phyloP scores from a whole-genome alignment of 2,888 invertebrate genomes.

The Latrodectus elegans region DNA sequence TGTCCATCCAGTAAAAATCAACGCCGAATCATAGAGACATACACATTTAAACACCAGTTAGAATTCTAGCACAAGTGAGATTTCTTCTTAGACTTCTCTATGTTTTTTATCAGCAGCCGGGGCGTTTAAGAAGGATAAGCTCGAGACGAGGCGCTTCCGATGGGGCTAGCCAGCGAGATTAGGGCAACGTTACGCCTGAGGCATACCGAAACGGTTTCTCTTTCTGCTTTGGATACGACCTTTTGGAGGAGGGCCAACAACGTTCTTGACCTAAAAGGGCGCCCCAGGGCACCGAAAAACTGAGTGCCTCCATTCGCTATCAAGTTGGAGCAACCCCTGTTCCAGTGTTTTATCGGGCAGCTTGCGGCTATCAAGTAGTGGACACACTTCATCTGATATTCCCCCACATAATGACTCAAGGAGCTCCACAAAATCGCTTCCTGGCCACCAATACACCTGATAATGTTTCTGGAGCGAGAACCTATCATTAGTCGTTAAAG shows the following conservation, averaged over 20 bases:
- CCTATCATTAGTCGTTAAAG: conserved; percentile 35
- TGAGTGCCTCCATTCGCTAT: conserved; percentile 34
- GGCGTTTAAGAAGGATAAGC: conserved; percentile 58
- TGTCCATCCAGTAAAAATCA: conserved; percentile 60
- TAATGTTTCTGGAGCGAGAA: conserved; percentile 37
- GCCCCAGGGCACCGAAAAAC: conserved; percentile 38
- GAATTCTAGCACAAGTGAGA: conserved; percentile 25
- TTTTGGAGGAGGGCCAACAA: conserved; percentile 62
- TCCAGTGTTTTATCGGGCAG: conserved; percentile 50
- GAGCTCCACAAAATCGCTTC: conserved; percentile 57
- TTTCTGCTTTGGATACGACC: conserved; percentile 57
- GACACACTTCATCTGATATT: conserved; percentile 41
- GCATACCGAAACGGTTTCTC: conserved; percentile 49
- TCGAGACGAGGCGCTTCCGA: conserved; percentile 52
- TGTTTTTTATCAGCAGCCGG: conserved; percentile 35
- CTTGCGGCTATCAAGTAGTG: conserved; percentile 40
- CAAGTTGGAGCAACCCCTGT: conserved; percentile 7
- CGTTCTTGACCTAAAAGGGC: conserved; percentile 55
- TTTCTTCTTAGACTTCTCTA: conserved; percentile 24
- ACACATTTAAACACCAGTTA: conserved; percentile 53
- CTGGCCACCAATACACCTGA: conserved; percentile 48
- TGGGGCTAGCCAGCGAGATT: conserved; percentile 46
- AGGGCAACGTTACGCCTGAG: conserved; percentile 38
- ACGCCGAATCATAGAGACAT: conserved; percentile 33
- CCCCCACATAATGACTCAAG: conserved; percentile 55